phyloP scores from a whole-genome alignment of 2,797 vertebrate species.

The Siniperca obscura region DNA sequence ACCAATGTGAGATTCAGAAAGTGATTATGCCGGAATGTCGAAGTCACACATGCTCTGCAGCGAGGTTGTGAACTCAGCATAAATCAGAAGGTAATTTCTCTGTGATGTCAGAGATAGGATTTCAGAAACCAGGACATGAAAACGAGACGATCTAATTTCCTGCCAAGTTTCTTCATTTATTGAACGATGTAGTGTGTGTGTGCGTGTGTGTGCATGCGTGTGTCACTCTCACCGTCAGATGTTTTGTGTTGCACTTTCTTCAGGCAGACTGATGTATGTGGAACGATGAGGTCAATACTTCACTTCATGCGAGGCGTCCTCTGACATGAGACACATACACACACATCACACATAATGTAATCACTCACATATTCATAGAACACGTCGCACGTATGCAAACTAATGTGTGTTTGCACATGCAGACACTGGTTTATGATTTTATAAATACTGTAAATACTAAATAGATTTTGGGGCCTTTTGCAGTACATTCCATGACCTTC shows the following conservation, averaged over 20 bases:
- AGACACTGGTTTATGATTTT: not conserved
- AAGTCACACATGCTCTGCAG: constrained; percentile 34
- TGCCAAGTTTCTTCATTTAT: constrained; percentile 52
- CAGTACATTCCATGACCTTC: not conserved
- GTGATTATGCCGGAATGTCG: constrained; percentile 39
- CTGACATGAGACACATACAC: constrained; percentile 45
- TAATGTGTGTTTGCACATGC: constrained; percentile 9
- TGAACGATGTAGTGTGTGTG: constrained; percentile 23
- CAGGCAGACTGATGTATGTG: constrained; percentile 63
- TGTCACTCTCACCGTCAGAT: constrained; percentile 47
- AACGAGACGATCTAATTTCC: constrained; percentile 43
- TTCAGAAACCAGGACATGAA: constrained; percentile 60
- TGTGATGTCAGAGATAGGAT: constrained; percentile 64
- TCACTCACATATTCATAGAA: constrained; percentile 15
- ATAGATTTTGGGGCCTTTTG: not conserved
- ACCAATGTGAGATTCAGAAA: constrained; percentile 22
- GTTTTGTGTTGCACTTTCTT: constrained; percentile 68
- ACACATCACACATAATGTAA: constrained; percentile 16
- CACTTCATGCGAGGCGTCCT: constrained; percentile 50
- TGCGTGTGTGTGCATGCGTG: constrained; percentile 27
- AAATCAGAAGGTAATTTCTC: constrained; percentile 59
- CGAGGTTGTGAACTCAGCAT: constrained; percentile 59
- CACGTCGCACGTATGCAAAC: constrained; percentile 14
- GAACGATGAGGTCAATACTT: constrained; percentile 75
- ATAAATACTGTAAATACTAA: constrained; percentile 4